A percentile compares a stretch with the other conserved stretches of the same genome.
Evolutionary conservation across 2,113 vertebrate species (phyloP).

Genomic region (Oceanodroma tethys): DNA sequence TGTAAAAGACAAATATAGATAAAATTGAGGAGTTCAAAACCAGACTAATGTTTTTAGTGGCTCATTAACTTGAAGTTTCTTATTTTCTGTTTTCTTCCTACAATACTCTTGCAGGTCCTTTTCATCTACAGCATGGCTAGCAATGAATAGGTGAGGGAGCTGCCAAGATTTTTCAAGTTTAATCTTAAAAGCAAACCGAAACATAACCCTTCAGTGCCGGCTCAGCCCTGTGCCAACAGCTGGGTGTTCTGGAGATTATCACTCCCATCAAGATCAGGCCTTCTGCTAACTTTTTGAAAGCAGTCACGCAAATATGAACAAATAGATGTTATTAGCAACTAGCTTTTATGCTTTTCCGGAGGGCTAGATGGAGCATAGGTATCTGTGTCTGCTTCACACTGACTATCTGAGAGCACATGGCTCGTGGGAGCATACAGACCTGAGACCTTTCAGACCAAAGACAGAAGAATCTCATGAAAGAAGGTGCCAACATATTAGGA

Average conservation of each 20-base stretch:
- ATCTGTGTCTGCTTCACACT: not conserved
- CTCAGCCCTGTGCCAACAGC: not conserved
- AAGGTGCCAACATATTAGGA: not conserved
- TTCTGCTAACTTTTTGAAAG: not conserved
- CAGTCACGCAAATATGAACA: not conserved
- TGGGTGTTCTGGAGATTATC: conserved; percentile 13
- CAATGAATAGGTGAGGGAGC: not conserved
- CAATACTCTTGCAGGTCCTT: not conserved
- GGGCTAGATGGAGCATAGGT: not conserved
- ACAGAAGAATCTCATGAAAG: not conserved
- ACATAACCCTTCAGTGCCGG: not conserved
- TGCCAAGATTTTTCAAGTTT: conserved; percentile 30
- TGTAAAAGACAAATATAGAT: not conserved
- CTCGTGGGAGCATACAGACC: not conserved
- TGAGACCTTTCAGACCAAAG: not conserved
- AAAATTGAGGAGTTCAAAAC: not conserved
- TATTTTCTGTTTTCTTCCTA: not conserved
- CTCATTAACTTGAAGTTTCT: not conserved
- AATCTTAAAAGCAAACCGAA: conserved; percentile 4
- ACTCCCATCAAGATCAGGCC: not conserved
- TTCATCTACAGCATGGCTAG: not conserved
- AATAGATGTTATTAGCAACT: not conserved
- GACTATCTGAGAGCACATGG: not conserved
- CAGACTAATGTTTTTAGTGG: not conserved
- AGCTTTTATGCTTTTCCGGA: not conserved